Evolutionary conservation across 2,888 invertebrate genomes (phyloP).

Genomic region (Girardia tigrina): DNA sequence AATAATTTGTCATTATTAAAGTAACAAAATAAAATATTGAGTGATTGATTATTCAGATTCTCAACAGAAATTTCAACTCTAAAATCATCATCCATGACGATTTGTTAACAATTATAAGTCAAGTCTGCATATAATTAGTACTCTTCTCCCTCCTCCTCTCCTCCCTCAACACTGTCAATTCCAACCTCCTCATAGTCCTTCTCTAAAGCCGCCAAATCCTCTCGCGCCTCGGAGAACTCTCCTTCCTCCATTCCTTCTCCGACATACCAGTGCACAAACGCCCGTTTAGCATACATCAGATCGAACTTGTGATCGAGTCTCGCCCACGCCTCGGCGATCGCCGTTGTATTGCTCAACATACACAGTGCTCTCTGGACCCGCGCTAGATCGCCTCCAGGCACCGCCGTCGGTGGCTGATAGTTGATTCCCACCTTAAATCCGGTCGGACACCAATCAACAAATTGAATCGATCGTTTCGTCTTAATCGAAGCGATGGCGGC

Average conservation of each 20-base stretch:
- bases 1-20: too few species aligned
- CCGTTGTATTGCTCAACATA: slow-evolving; percentile 78
- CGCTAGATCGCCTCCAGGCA: slow-evolving; percentile 53
- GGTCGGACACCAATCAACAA: slow-evolving; percentile 35
- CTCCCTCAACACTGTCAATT: slow-evolving; percentile 40
- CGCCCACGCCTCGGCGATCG: slow-evolving; percentile 73
- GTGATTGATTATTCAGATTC: too few species aligned
- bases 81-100: too few species aligned
- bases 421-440: slow-evolving; percentile 33
- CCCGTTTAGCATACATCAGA: slow-evolving; percentile 66
- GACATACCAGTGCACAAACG: slow-evolving; percentile 74
- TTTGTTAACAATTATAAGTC: too few species aligned
- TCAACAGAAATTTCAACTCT: too few species aligned
- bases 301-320: slow-evolving; percentile 59
- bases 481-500: slow-evolving; percentile 26
- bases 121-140: slow-evolving; percentile 38
- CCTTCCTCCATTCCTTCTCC: slow-evolving; percentile 66
- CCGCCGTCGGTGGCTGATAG: slow-evolving; percentile 26
- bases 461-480: slow-evolving; percentile 28
- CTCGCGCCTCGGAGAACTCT: slow-evolving; percentile 74
- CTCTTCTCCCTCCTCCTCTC: too few species aligned
- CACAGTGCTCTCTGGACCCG: slow-evolving; percentile 65
- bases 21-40: too few species aligned
- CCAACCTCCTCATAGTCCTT: slow-evolving; percentile 52
- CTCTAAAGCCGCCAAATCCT: slow-evolving; percentile 58